Conservation (phyloP, 1,140 invertebrate genomes). For the Nasonia longicornis region DNA sequence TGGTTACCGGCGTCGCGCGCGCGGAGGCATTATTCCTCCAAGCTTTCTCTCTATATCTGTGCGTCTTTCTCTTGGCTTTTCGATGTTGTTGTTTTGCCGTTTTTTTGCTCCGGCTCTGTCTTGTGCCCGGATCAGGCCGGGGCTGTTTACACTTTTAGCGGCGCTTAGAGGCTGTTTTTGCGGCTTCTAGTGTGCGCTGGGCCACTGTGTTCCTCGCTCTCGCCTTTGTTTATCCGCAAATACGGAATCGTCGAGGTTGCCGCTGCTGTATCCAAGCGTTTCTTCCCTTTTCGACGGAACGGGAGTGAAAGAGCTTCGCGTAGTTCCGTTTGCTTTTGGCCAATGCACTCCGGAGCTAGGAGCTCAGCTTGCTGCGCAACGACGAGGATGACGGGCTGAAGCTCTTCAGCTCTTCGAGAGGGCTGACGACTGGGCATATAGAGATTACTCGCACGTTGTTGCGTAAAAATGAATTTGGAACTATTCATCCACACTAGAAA, state of each 20-base stretch:
- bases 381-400: not conserved
- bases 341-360: slow-evolving; percentile 20
- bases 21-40: slow-evolving; percentile 23
- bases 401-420: slow-evolving; percentile 1
- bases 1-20: slow-evolving; percentile 30
- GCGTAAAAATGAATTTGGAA: too few species aligned
- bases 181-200: not conserved
- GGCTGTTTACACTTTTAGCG: slow-evolving; percentile 42
- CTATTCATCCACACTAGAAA: not conserved
- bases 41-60: slow-evolving; percentile 38
- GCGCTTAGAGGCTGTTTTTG: slow-evolving; percentile 40
- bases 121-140: slow-evolving; percentile 1
- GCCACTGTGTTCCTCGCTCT: slow-evolving; percentile 10
- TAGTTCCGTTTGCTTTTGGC: slow-evolving; percentile 6
- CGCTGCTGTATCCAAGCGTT: not conserved
- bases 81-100: slow-evolving; percentile 20
- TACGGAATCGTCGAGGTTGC: slow-evolving; percentile 7
- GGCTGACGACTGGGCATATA: not conserved
- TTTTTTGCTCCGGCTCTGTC: slow-evolving; percentile 29
- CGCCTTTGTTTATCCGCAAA: slow-evolving; percentile 47
- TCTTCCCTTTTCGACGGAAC: slow-evolving; percentile 17
- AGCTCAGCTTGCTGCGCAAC: slow-evolving; percentile 1
- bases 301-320: not conserved
- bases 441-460: too few species aligned
- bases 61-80: slow-evolving; percentile 27